Evolutionary conservation across 2,113 vertebrate genomes (phyloP).

Genomic region (Gymnobelideus leadbeateri): DNA sequence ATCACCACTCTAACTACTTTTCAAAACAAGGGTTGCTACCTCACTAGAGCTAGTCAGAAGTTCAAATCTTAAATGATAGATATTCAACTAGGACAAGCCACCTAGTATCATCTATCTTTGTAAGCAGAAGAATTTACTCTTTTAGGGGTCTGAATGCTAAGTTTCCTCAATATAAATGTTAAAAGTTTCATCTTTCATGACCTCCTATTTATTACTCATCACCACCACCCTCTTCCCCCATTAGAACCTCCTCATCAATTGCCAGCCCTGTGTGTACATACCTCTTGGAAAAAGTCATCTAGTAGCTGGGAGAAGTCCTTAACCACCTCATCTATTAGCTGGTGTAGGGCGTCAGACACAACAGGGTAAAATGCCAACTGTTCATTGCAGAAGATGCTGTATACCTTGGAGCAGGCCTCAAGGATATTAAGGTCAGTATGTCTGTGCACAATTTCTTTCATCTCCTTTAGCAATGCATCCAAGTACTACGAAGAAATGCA

Average conservation of each 20-base stretch:
- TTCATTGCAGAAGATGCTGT: constrained; percentile 84
- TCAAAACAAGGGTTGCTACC: neutral
- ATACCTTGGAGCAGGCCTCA: constrained; percentile 89
- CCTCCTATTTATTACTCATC: neutral
- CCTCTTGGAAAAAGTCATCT: constrained; percentile 81
- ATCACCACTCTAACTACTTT: neutral
- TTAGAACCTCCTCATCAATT: neutral
- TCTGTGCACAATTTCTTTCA: constrained; percentile 83
- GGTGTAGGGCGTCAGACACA: constrained; percentile 81
- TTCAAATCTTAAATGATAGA: neutral
- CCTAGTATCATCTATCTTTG: neutral
- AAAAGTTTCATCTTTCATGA: neutral
- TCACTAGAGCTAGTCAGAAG: neutral
- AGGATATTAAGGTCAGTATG: constrained; percentile 86
- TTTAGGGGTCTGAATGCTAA: neutral
- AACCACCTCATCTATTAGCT: constrained; percentile 87
- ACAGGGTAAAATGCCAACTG: constrained; percentile 75
- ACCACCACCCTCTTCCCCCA: neutral
- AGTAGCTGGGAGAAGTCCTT: constrained; percentile 83
- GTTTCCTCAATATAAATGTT: neutral
- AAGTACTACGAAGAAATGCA: constrained; percentile 81
- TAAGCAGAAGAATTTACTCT: neutral
- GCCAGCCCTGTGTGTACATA: constrained; percentile 70
- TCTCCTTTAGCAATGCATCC: constrained; percentile 85
- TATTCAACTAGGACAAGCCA: neutral